These are phyloP conservation scores for Heterotilapia buettikoferi DNA, from an alignment of 2,113 vertebrate genomes.

Conservation along the genomic window DNA sequence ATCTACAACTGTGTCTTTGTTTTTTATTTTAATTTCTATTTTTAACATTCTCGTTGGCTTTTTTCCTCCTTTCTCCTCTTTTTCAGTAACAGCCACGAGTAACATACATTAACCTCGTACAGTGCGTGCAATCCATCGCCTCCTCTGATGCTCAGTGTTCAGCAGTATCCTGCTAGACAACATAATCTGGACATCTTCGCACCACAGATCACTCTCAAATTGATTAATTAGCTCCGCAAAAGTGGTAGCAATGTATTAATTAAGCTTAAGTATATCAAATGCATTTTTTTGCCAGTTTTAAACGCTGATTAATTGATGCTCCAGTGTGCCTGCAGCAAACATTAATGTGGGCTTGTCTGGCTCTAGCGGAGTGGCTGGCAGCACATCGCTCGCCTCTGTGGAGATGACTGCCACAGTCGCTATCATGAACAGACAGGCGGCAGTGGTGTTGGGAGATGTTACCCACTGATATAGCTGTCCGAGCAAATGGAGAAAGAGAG, in stretches of 20 bases:
- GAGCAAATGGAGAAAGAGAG: constrained; percentile 16
- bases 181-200: constrained; percentile 45
- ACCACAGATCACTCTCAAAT: constrained; percentile 52
- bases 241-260: constrained; percentile 71
- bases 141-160: not conserved
- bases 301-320: constrained; percentile 63
- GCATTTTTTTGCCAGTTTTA: constrained; percentile 61
- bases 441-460: constrained; percentile 56
- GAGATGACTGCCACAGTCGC: constrained; percentile 47
- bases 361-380: constrained; percentile 44
- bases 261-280: constrained; percentile 66
- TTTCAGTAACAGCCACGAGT: not conserved
- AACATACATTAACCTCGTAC: not conserved
- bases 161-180: constrained; percentile 22
- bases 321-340: constrained; percentile 31
- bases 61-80: not conserved
- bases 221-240: constrained; percentile 68
- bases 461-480: constrained; percentile 49
- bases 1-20: not conserved
- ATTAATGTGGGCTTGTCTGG: constrained; percentile 54
- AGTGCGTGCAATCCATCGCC: not conserved
- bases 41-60: not conserved
- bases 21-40: not conserved
- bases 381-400: constrained; percentile 44
- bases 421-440: constrained; percentile 48